Evolutionary conservation across 2,888 invertebrate species (phyloP).

Genomic region (Selenia dentaria): DNA sequence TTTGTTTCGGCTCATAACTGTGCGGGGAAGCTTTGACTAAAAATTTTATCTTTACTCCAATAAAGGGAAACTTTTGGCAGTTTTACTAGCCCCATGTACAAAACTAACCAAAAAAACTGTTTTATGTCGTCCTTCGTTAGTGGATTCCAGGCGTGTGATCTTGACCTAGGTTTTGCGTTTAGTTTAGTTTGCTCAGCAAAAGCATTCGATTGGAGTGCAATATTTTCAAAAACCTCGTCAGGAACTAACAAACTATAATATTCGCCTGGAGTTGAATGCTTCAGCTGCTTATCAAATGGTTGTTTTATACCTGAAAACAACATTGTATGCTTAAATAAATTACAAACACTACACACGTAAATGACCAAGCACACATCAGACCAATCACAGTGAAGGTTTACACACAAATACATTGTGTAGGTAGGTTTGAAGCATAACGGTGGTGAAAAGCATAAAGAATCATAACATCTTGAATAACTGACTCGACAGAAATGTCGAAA

Average conservation of each 20-base stretch:
- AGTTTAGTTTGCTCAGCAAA: conserved; percentile 20
- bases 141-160: conserved; percentile 31
- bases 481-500: no score
- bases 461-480: no score
- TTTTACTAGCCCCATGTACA: conserved; percentile 37
- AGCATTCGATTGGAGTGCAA: conserved; percentile 25
- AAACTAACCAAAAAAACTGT: conserved; percentile 32
- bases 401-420: no score
- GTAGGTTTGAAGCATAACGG: no score
- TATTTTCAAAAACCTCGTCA: conserved; percentile 16
- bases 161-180: conserved; percentile 22
- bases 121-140: conserved; percentile 27
- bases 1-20: conserved; percentile 31
- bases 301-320: conserved; percentile 11
- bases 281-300: conserved; percentile 2
- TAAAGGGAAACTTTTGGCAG: conserved; percentile 34
- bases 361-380: background rate
- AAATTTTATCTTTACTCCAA: conserved; percentile 32
- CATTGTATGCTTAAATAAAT: no score
- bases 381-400: background rate
- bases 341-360: background rate
- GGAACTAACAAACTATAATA: conserved; percentile 21
- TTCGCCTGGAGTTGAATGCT: conserved; percentile 7
- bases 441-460: no score
- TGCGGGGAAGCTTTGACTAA: conserved; percentile 28